Evolutionary conservation across 2,113 vertebrate species (phyloP).

Genomic region (Lophius piscatorius): DNA sequence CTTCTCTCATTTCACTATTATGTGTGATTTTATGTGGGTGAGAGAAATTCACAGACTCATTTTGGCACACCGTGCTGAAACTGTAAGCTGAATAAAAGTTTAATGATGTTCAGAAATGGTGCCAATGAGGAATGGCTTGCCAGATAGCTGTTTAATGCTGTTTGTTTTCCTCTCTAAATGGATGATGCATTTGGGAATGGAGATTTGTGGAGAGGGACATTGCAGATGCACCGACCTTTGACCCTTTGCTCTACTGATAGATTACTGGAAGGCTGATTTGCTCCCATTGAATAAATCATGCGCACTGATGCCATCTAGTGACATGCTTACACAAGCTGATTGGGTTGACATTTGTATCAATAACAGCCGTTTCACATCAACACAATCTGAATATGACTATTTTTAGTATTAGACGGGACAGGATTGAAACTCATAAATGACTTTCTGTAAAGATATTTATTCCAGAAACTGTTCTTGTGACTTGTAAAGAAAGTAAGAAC

Average conservation of each 20-base stretch:
- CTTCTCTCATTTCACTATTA: not conserved
- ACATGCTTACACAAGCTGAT: not conserved
- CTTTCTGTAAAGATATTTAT: constrained; percentile 48
- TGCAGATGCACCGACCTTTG: constrained; percentile 66
- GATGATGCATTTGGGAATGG: constrained; percentile 53
- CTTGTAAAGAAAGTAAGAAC: constrained; percentile 7
- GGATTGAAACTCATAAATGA: not conserved
- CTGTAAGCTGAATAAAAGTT: constrained; percentile 1
- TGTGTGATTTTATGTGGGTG: not conserved
- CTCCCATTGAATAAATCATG: constrained; percentile 12
- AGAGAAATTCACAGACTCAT: constrained; percentile 2
- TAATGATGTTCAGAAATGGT: constrained; percentile 22
- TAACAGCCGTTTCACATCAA: no score
- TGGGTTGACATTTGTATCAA: no score
- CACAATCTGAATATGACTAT: no score
- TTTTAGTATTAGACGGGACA: not conserved
- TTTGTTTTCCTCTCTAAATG: constrained; percentile 66
- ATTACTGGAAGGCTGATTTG: constrained; percentile 28
- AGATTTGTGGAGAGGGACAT: constrained; percentile 65
- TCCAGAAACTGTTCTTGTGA: constrained; percentile 24
- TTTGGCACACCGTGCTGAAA: constrained; percentile 1
- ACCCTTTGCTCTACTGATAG: constrained; percentile 66
- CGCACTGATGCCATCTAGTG: constrained; percentile 74
- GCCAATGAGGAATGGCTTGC: constrained; percentile 17
- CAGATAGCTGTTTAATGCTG: constrained; percentile 50